Evolutionary conservation across 2,113 vertebrate species (phyloP).

Genomic region (Gasterosteus aculeatus): DNA sequence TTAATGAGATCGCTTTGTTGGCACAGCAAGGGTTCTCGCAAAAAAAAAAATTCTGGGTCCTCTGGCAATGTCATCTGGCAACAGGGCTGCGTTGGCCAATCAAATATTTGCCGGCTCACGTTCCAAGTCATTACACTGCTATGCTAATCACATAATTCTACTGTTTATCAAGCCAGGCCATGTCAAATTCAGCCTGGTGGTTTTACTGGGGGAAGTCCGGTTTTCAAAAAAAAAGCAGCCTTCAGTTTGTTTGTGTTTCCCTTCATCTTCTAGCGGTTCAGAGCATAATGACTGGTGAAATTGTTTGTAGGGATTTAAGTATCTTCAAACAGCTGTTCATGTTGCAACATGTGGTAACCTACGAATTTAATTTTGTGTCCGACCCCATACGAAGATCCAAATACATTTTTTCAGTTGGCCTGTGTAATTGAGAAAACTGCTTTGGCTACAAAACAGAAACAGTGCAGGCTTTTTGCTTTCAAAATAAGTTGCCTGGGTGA

Average conservation of each 20-base stretch:
- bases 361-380: not conserved
- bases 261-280: not conserved
- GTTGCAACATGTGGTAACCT: not conserved
- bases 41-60: not conserved
- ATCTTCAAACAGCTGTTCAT: not conserved
- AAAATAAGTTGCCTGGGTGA: no score
- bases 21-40: not conserved
- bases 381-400: no score
- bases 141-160: not conserved
- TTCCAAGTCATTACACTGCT: not conserved
- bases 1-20: slow-evolving; percentile 15
- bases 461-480: no score
- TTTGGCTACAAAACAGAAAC: no score
- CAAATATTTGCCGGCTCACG: not conserved
- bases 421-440: no score
- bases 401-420: no score
- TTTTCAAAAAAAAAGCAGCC: not conserved
- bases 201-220: not conserved
- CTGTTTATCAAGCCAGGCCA: not conserved
- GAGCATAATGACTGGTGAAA: not conserved
- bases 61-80: not conserved
- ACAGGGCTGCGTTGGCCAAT: not conserved
- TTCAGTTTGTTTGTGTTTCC: not conserved
- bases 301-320: not conserved
- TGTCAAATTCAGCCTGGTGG: not conserved